phyloP scores from a whole-genome alignment of 2,113 vertebrate species.

The human (Homo sapiens) region DNA sequence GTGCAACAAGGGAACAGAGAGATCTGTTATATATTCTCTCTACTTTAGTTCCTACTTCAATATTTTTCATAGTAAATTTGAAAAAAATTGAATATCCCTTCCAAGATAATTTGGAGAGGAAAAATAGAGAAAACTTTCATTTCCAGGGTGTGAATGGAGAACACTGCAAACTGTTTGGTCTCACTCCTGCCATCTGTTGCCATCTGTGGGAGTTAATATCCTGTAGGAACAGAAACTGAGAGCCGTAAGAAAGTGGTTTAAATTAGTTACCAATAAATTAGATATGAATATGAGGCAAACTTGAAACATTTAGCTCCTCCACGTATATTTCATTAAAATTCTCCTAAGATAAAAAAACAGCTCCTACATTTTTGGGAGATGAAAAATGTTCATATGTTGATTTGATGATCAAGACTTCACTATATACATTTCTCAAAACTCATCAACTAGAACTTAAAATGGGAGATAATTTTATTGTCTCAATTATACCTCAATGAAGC shows the following conservation, averaged over 20 bases:
- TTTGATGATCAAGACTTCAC: background rate
- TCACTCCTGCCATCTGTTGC: background rate
- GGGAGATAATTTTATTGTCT: background rate
- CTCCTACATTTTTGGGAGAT: background rate
- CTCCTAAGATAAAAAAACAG: background rate
- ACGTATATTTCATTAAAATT: background rate
- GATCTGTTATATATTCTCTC: background rate
- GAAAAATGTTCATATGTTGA: background rate
- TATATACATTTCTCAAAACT: background rate
- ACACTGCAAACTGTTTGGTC: background rate
- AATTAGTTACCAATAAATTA: background rate
- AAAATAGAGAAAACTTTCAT: background rate
- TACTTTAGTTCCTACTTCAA: background rate
- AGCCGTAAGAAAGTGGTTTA: background rate
- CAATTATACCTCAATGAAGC: background rate
- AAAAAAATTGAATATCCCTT: background rate
- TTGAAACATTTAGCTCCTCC: background rate
- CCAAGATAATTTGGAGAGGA: background rate
- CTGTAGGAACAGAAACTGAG: background rate
- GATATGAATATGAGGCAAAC: background rate
- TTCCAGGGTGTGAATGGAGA: background rate
- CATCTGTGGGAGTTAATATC: background rate
- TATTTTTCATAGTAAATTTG: background rate
- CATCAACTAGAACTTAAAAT: background rate
- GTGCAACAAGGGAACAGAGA: background rate